Conservation (phyloP, 23 tunicate genomes). For the Styela plicata region DNA sequence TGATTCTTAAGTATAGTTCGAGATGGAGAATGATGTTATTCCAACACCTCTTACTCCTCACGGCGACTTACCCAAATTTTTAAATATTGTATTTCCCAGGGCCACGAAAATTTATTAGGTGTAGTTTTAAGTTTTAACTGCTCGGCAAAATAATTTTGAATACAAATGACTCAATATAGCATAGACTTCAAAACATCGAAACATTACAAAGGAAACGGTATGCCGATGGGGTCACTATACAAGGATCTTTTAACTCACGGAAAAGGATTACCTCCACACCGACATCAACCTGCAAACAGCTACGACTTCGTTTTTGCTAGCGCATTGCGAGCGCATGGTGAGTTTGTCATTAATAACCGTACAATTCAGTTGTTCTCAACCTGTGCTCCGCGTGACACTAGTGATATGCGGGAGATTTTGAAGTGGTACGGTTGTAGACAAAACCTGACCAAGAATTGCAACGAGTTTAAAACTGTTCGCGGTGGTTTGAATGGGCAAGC, state of each 20-base stretch:
- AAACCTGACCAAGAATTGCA: no score
- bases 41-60: not conserved
- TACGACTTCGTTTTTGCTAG: conserved; percentile 90
- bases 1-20: not conserved
- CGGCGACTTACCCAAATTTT: not conserved
- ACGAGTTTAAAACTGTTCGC: no score
- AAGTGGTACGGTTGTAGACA: no score
- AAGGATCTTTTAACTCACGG: conserved; percentile 85
- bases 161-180: not conserved
- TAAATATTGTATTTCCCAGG: not conserved
- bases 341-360: conserved; percentile 13
- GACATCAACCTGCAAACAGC: conserved; percentile 48
- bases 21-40: not conserved
- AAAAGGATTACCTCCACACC: conserved; percentile 50
- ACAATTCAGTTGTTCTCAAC: not conserved
- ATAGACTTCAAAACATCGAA: not conserved
- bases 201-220: not conserved
- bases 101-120: no score
- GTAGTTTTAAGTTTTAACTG: not conserved
- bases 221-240: conserved; percentile 90
- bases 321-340: conserved; percentile 85
- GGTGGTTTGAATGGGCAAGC: no score
- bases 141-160: not conserved
- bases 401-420: no score
- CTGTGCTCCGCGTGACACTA: not conserved